Evolutionary conservation across 2,888 invertebrate species (phyloP).

Genomic region (Argyresthia goedartella): DNA sequence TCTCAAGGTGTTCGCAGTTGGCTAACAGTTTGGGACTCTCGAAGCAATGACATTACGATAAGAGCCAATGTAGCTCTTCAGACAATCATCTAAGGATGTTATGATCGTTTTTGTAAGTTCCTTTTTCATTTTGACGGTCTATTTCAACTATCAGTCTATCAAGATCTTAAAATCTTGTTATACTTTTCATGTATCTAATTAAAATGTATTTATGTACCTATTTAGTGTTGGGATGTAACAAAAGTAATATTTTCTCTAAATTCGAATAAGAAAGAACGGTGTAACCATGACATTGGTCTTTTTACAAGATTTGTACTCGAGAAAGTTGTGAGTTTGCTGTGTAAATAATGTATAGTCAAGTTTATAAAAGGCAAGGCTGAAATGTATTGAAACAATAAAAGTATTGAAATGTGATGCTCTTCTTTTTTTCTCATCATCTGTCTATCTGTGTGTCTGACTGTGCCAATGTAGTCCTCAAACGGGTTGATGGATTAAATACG

Average conservation of each 20-base stretch:
- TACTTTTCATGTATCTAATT: neutral
- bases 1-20: constrained; percentile 78
- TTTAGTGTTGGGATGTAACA: constrained; percentile 2
- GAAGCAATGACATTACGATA: constrained; percentile 70
- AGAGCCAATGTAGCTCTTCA: constrained; percentile 61
- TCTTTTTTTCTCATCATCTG: too few species aligned
- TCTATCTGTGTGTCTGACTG: too few species aligned
- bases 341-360: constrained; percentile 65
- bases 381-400: constrained; percentile 68
- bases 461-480: too few species aligned
- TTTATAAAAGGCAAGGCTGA: constrained; percentile 68
- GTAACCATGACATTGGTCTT: constrained; percentile 36
- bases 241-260: constrained; percentile 38
- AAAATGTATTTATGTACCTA: neutral
- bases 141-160: constrained; percentile 14
- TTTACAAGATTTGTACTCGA: constrained; percentile 63
- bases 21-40: constrained; percentile 78
- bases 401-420: constrained; percentile 45
- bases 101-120: constrained; percentile 58
- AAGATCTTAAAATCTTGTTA: neutral
- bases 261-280: constrained; percentile 14
- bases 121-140: constrained; percentile 23
- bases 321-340: constrained; percentile 40
- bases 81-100: constrained; percentile 61
- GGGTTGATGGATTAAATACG: too few species aligned